These are phyloP conservation scores for Climacteris rufus DNA, from an alignment of 2,113 vertebrate genomes.

Conservation along the genomic window DNA sequence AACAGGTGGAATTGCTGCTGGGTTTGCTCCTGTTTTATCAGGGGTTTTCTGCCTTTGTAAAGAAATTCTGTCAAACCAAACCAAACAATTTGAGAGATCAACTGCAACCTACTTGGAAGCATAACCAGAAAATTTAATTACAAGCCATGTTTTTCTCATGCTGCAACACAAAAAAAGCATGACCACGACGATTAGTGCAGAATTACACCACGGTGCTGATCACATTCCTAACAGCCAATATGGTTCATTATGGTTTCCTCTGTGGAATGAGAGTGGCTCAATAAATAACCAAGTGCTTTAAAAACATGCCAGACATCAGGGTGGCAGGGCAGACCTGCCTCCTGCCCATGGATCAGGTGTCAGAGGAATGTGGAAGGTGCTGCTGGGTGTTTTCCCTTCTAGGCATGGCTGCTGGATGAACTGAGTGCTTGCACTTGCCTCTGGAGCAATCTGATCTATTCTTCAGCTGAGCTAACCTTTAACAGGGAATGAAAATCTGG, in stretches of 20 bases:
- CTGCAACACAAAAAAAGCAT: neutral
- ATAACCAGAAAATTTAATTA: neutral
- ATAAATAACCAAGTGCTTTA: neutral
- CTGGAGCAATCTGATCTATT: neutral
- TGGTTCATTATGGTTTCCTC: neutral
- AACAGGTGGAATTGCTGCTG: neutral
- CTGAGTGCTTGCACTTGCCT: neutral
- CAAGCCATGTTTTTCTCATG: neutral
- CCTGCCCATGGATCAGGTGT: neutral
- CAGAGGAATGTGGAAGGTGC: neutral
- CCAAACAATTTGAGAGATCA: neutral
- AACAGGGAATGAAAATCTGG: neutral
- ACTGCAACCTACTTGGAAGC: neutral
- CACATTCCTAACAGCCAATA: neutral
- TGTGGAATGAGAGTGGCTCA: neutral
- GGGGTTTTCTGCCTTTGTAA: neutral
- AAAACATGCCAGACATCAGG: neutral
- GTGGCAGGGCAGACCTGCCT: neutral
- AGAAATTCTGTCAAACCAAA: neutral
- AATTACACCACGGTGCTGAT: neutral
- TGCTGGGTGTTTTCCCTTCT: neutral
- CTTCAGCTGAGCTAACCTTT: neutral
- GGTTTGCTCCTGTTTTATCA: neutral
- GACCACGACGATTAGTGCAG: fast-evolving
- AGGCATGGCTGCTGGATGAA: neutral